These are phyloP conservation scores for Eulemur rufifrons DNA, from an alignment of 2,113 vertebrate genomes.

Conservation along the genomic window DNA sequence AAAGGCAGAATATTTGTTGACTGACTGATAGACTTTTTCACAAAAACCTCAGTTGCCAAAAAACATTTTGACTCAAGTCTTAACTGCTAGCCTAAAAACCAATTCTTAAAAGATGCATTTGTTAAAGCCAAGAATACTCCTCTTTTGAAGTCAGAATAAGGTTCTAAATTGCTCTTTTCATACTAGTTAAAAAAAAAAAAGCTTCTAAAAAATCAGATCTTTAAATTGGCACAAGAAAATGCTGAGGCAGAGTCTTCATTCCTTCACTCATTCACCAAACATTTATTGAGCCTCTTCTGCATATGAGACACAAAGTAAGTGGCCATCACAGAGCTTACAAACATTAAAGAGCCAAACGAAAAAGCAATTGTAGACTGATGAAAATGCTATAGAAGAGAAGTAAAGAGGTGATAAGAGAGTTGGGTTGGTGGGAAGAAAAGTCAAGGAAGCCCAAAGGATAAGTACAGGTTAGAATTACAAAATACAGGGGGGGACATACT, in stretches of 20 bases:
- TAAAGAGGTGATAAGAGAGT: not conserved
- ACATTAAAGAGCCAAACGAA: not conserved
- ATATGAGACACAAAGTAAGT: constrained; percentile 8
- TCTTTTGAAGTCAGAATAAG: constrained; percentile 54
- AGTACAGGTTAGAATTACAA: not conserved
- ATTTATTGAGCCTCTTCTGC: not conserved
- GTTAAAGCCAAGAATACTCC: constrained; percentile 45
- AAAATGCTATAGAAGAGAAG: not conserved
- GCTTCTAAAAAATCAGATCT: constrained; percentile 9
- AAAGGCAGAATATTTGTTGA: constrained; percentile 8
- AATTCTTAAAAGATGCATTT: constrained; percentile 42
- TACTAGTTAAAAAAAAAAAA: not conserved
- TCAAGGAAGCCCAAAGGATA: not conserved
- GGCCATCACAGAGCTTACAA: not conserved
- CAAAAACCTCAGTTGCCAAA: constrained; percentile 29
- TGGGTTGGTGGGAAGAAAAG: not conserved
- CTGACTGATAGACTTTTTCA: not conserved
- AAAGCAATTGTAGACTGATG: not conserved
- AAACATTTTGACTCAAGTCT: constrained; percentile 59
- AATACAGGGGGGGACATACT: not conserved
- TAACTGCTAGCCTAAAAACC: constrained; percentile 35
- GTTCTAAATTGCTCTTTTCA: constrained; percentile 56
- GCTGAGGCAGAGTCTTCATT: not conserved
- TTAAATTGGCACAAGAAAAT: constrained; percentile 56
- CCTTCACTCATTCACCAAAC: not conserved